Percentiles rank a stretch among this genome's conserved stretches.
Conservation (phyloP, 2,797 vertebrate species). For the Pyrocephalus nanus region DNA sequence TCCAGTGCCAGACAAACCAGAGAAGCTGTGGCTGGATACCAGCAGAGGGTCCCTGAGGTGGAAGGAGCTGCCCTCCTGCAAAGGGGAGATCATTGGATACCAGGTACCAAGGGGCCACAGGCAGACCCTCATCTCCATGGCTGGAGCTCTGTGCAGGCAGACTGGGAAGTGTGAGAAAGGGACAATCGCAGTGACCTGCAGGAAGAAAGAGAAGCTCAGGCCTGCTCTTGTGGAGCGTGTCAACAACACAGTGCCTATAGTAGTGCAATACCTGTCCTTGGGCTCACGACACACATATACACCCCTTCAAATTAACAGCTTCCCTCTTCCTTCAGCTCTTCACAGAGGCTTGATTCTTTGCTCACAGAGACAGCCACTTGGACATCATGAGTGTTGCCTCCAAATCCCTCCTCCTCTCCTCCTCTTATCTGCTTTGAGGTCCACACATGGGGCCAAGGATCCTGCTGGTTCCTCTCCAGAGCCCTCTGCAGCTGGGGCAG, state of each 20-base stretch:
- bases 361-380: not conserved
- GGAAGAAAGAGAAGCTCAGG: not conserved
- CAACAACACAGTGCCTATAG: no score
- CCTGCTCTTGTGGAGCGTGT: no score
- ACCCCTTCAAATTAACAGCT: not conserved
- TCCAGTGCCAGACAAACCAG: not conserved
- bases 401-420: not conserved
- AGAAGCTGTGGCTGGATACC: not conserved
- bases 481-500: not conserved
- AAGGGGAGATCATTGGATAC: not conserved
- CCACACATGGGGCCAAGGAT: not conserved
- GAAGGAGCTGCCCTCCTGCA: not conserved
- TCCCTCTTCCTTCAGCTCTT: no score
- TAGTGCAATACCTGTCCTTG: not conserved
- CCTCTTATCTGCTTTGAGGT: no score
- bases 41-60: not conserved
- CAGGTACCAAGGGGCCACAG: not conserved
- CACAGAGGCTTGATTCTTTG: not conserved
- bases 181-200: not conserved
- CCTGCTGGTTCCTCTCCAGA: not conserved
- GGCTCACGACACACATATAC: no score
- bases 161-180: not conserved
- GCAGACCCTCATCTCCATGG: not conserved
- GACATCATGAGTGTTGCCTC: fast-evolving
- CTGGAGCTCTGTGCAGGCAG: not conserved